A percentile compares a stretch with the other conserved stretches of the same genome.
Evolutionary conservation across 2,797 vertebrate genomes (phyloP).

Genomic region (Sebastes vulpes): DNA sequence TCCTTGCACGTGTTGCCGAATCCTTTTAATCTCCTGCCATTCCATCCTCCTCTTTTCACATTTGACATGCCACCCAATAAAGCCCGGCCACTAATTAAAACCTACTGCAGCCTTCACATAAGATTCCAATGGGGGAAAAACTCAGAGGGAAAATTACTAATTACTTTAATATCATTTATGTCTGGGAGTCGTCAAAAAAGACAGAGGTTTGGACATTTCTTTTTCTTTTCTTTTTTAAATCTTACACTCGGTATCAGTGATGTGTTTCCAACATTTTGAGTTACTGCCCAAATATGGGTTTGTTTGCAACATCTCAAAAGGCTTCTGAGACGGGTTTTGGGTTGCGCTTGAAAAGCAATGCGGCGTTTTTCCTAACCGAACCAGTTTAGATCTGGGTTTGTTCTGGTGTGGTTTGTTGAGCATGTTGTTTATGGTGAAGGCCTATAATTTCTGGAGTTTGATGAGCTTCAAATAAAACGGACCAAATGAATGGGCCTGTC

Average conservation of each 20-base stretch:
- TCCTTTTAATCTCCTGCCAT: slow-evolving; percentile 80
- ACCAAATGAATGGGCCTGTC: slow-evolving; percentile 85
- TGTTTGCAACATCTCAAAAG: slow-evolving; percentile 55
- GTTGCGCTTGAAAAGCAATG: slow-evolving; percentile 54
- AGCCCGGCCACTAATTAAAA: slow-evolving; percentile 82
- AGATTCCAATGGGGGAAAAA: slow-evolving; percentile 61
- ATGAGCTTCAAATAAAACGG: slow-evolving; percentile 86
- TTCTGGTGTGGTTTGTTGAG: slow-evolving; percentile 87
- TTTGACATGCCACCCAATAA: slow-evolving; percentile 85
- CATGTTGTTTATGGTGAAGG: slow-evolving; percentile 87
- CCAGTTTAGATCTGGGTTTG: slow-evolving; percentile 77
- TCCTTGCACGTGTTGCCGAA: slow-evolving; percentile 61
- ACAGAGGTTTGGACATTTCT: slow-evolving; percentile 49
- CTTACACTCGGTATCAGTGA: slow-evolving; percentile 30
- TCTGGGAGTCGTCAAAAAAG: slow-evolving; percentile 66
- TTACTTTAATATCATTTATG: slow-evolving; percentile 70
- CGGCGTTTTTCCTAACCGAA: slow-evolving; percentile 46
- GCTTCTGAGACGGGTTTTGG: slow-evolving; percentile 62
- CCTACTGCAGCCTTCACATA: slow-evolving; percentile 72
- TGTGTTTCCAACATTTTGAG: slow-evolving; percentile 25
- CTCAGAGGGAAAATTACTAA: slow-evolving; percentile 75
- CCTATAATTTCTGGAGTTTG: slow-evolving; percentile 85
- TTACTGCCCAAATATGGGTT: slow-evolving; percentile 25
- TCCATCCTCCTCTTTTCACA: slow-evolving; percentile 75
- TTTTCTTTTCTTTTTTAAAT: slow-evolving; percentile 35